Evolutionary conservation across 1,140 invertebrate genomes (phyloP).

Genomic region (Drosophila athabasca): DNA sequence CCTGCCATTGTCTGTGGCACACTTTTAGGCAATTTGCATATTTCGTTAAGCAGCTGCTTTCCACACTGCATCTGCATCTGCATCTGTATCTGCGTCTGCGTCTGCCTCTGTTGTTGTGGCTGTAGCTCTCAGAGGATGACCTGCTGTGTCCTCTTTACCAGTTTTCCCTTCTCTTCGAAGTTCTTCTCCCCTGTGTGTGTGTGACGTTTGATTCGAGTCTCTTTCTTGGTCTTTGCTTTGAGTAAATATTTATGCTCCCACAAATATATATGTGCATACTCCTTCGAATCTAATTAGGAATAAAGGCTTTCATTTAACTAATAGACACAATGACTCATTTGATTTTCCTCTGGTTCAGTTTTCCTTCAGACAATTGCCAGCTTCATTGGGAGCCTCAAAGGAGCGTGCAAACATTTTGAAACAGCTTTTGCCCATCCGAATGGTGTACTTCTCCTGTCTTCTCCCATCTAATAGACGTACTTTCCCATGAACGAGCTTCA

Average conservation of each 20-base stretch:
- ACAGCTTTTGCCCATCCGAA: no score
- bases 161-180: background rate
- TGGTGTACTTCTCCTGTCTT: no score
- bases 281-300: slow-evolving; percentile 21
- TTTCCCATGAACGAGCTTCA: no score
- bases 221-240: background rate
- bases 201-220: no score
- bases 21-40: slow-evolving; percentile 78
- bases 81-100: background rate
- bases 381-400: no score
- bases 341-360: background rate
- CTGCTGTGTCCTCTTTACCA: slow-evolving; percentile 21
- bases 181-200: background rate
- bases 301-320: slow-evolving; percentile 36
- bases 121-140: slow-evolving; percentile 7
- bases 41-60: slow-evolving; percentile 67
- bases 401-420: no score
- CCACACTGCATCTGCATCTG: slow-evolving; percentile 5
- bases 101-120: background rate
- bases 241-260: slow-evolving; percentile 28
- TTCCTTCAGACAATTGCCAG: no score
- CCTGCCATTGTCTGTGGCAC: slow-evolving; percentile 54
- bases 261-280: background rate
- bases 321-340: slow-evolving; percentile 44
- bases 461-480: no score